Evolutionary conservation across 2,888 invertebrate genomes (phyloP).

Genomic region (Hydropsyche betteni): DNA sequence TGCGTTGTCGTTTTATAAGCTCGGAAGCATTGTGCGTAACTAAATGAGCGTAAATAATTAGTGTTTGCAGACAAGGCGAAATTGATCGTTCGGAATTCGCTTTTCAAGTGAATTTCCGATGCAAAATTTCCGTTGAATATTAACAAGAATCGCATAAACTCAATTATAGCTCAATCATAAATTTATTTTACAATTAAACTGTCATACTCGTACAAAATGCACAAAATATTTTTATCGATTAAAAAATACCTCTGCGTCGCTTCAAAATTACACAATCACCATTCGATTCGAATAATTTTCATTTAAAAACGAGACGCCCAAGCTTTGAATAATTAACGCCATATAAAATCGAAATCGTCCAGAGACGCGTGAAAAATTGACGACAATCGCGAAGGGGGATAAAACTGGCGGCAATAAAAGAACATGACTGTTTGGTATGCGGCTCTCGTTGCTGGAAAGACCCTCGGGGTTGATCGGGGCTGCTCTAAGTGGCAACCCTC

Average conservation of each 20-base stretch:
- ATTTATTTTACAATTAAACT: no score
- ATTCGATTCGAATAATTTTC: no score
- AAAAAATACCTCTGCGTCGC: no score
- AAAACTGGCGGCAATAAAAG: slow-evolving; percentile 24
- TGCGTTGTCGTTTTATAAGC: not conserved
- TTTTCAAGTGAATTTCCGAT: not conserved
- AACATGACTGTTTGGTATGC: slow-evolving; percentile 40
- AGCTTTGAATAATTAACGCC: no score
- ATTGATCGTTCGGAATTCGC: slow-evolving; percentile 2
- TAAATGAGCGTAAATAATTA: slow-evolving; percentile 32
- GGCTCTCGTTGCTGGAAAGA: not conserved
- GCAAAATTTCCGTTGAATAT: no score
- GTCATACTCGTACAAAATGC: no score
- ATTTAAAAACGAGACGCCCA: no score
- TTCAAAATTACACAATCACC: no score
- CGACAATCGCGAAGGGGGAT: not conserved
- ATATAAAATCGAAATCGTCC: not conserved
- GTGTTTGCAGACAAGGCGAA: slow-evolving; percentile 13
- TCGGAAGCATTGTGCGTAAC: slow-evolving; percentile 8
- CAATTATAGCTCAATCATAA: no score
- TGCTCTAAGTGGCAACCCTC: slow-evolving; percentile 33
- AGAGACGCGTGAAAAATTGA: slow-evolving; percentile 5
- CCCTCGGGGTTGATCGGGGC: slow-evolving; percentile 5
- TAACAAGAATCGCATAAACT: no score
- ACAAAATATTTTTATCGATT: no score